A percentile compares a stretch with the other conserved stretches of the same genome.
Evolutionary conservation across 2,888 invertebrate species (phyloP).

Genomic region (Cotesia congregata): DNA sequence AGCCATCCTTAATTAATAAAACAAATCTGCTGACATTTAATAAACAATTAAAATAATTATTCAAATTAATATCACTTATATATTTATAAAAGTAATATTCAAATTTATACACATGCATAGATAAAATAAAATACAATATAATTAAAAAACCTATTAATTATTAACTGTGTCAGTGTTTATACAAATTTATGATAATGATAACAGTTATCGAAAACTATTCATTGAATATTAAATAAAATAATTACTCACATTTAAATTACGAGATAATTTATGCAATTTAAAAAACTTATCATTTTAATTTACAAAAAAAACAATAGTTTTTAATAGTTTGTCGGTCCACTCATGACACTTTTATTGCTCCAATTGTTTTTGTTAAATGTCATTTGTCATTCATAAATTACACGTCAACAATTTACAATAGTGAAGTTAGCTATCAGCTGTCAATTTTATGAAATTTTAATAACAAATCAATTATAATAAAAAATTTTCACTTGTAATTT

Average conservation of each 20-base stretch:
- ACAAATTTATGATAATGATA: background rate
- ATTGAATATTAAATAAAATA: background rate
- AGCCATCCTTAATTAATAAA: conserved; percentile 22
- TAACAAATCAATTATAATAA: too few relatives aligned
- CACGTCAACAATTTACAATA: conserved; percentile 3
- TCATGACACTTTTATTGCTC: conserved; percentile 29
- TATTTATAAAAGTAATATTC: background rate
- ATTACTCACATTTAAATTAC: background rate
- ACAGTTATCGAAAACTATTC: too few relatives aligned
- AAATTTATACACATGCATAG: background rate
- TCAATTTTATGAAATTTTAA: too few relatives aligned
- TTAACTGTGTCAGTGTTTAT: background rate
- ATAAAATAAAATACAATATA: background rate
- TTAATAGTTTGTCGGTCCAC: background rate
- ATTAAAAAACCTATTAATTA: background rate
- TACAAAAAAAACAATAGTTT: background rate
- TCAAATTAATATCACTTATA: background rate
- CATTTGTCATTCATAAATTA: conserved; percentile 28
- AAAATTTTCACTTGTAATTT: too few relatives aligned
- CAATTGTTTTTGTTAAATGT: conserved; percentile 37
- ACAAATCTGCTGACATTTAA: background rate
- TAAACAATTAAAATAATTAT: background rate
- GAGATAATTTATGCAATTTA: background rate
- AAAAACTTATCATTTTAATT: background rate
- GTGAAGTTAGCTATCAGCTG: too few relatives aligned